Percentiles rank a stretch among this genome's conserved stretches.
Evolutionary conservation across 2,888 invertebrate species (phyloP).

Genomic region (Pteria penguin): DNA sequence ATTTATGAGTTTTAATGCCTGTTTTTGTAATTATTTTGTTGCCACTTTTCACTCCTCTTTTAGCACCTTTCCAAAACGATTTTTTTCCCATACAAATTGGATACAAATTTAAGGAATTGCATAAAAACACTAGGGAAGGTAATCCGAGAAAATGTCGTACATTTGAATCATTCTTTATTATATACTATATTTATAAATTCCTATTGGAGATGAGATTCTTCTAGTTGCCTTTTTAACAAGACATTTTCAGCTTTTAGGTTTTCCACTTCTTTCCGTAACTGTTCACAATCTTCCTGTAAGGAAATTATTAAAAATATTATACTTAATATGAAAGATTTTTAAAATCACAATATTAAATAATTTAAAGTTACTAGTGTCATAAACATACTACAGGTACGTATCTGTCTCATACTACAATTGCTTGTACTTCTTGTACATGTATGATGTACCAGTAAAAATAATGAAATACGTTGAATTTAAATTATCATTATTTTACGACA

Average conservation of each 20-base stretch:
- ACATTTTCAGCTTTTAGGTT: constrained; percentile 7
- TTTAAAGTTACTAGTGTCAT: no score
- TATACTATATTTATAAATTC: neutral
- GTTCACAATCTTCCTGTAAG: neutral
- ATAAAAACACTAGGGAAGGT: neutral
- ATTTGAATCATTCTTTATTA: neutral
- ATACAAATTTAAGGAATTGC: neutral
- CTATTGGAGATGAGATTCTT: neutral
- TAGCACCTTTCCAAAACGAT: constrained; percentile 22
- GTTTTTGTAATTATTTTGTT: constrained; percentile 7
- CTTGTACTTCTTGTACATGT: no score
- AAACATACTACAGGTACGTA: no score
- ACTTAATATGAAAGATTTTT: no score
- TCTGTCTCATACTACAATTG: no score
- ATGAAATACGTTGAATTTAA: no score
- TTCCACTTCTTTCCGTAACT: neutral
- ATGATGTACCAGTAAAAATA: no score
- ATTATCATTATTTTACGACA: no score
- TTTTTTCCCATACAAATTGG: constrained; percentile 9
- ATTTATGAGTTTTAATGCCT: constrained; percentile 9
- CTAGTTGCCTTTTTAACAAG: neutral
- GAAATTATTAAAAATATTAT: neutral
- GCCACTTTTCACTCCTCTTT: neutral
- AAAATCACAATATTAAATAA: no score
- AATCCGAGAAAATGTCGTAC: constrained; percentile 9